Evolutionary conservation across 2,113 vertebrate species (phyloP).

Genomic region (Clinocottus analis): DNA sequence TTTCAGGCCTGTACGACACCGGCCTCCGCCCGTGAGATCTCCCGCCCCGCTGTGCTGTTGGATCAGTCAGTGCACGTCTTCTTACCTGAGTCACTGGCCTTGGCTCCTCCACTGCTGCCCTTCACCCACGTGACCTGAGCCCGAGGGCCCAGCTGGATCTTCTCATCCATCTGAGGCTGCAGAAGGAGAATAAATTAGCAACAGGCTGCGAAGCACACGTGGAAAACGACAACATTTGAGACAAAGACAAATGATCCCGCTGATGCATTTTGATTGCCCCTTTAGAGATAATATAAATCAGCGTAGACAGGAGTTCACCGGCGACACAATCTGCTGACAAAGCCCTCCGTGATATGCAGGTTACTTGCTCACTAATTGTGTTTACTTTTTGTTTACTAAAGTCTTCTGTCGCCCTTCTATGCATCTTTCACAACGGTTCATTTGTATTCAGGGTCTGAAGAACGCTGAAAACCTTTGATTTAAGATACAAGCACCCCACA

Average conservation of each 20-base stretch:
- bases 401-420: not conserved
- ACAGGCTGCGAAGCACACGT: not conserved
- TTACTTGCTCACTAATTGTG: not conserved
- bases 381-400: not conserved
- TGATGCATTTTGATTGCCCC: not conserved
- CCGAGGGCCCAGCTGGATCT: constrained; percentile 97
- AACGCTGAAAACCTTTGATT: not conserved
- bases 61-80: not conserved
- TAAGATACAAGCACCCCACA: not conserved
- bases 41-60: not conserved
- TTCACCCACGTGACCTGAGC: constrained; percentile 97
- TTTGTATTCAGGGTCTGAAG: not conserved
- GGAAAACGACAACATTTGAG: not conserved
- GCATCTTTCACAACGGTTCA: not conserved
- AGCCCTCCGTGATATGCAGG: not conserved
- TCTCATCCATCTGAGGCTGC: constrained; percentile 98
- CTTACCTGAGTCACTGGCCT: constrained; percentile 93
- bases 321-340: not conserved
- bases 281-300: not conserved
- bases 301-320: not conserved
- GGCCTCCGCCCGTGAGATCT: not conserved
- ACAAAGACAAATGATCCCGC: not conserved
- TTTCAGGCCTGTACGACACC: not conserved
- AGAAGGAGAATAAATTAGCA: constrained; percentile 35
- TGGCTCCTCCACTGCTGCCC: constrained; percentile 98